Conservation (phyloP, 2,113 vertebrate genomes). For the Semnornis frantzii region DNA sequence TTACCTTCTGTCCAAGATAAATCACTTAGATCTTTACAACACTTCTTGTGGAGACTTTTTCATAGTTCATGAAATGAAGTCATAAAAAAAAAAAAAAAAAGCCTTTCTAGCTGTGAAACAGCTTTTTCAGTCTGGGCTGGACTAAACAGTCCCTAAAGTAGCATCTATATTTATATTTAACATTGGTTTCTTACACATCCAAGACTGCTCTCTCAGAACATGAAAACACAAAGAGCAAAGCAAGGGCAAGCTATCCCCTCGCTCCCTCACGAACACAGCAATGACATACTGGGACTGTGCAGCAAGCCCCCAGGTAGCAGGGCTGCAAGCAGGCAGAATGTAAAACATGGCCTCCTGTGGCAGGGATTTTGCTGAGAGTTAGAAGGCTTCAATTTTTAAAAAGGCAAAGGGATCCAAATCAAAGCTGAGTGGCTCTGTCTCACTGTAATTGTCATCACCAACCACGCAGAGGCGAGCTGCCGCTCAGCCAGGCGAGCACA, state of each 20-base stretch:
- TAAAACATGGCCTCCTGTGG: not conserved
- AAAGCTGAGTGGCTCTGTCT: not conserved
- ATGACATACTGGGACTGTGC: not conserved
- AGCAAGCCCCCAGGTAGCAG: not conserved
- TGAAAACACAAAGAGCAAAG: conserved; percentile 1
- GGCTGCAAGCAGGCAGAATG: not conserved
- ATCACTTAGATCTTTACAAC: not conserved
- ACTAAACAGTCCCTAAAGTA: not conserved
- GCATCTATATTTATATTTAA: conserved; percentile 5
- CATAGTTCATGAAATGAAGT: not conserved
- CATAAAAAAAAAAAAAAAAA: not conserved
- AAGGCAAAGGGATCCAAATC: not conserved
- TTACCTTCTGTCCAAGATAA: not conserved
- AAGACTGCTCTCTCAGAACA: conserved; percentile 14
- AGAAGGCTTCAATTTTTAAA: conserved; percentile 37
- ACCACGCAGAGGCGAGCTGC: not conserved
- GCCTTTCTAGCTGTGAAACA: not conserved
- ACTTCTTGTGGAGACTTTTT: not conserved
- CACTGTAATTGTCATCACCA: not conserved
- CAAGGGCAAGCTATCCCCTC: not conserved
- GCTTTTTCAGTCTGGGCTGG: not conserved
- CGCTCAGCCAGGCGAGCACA: not conserved
- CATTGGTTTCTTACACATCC: not conserved
- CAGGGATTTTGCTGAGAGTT: conserved; percentile 10
- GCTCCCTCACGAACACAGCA: not conserved